These are phyloP conservation scores for Prinia subflava DNA, from an alignment of 2,113 vertebrate genomes.

Conservation along the genomic window DNA sequence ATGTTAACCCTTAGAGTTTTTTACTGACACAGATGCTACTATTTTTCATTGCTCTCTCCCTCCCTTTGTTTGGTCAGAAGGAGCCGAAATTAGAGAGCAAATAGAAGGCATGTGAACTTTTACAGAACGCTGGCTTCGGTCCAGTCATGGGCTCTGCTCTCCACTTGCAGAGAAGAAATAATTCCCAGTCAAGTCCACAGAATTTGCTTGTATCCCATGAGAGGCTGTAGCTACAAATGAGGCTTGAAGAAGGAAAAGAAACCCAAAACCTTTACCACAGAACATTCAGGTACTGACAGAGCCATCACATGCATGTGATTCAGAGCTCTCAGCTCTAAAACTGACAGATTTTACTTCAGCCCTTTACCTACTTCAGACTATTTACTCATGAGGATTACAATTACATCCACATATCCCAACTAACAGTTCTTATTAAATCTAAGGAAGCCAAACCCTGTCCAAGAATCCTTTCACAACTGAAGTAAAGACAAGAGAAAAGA, in stretches of 20 bases:
- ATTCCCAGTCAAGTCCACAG: neutral
- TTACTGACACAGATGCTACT: slow-evolving; percentile 3
- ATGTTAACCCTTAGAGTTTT: slow-evolving; percentile 34
- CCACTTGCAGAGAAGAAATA: neutral
- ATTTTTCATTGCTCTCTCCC: neutral
- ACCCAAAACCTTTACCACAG: neutral
- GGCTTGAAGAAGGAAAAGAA: neutral
- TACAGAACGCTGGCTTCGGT: slow-evolving; percentile 30
- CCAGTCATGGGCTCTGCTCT: slow-evolving; percentile 27
- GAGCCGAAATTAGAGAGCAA: slow-evolving; percentile 23
- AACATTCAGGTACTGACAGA: neutral
- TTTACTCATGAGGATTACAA: neutral
- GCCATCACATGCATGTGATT: neutral
- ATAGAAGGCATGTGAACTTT: slow-evolving; percentile 46
- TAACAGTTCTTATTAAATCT: neutral
- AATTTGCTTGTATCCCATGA: neutral
- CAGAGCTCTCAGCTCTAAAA: neutral
- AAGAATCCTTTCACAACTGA: neutral
- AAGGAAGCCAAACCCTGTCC: neutral
- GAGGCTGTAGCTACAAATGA: neutral
- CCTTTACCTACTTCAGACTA: neutral
- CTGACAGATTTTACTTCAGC: neutral
- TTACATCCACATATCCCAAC: neutral
- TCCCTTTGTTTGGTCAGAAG: neutral
- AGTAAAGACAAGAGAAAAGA: neutral